phyloP scores from a whole-genome alignment of 2,113 vertebrate species.

The Dromaius novaehollandiae region DNA sequence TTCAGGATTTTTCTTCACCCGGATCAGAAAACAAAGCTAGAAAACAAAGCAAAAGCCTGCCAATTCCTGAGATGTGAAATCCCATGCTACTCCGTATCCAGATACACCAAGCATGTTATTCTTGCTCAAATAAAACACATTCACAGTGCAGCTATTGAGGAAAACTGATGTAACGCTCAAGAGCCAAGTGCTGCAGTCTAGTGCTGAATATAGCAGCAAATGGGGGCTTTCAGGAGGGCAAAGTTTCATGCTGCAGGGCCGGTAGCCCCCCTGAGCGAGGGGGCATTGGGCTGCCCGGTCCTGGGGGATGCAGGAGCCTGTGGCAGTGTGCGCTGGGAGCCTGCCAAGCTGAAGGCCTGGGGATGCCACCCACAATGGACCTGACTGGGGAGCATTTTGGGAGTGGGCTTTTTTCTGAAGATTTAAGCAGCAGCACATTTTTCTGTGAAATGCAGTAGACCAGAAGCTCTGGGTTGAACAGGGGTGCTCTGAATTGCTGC shows the following conservation, averaged over 20 bases:
- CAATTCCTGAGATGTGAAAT: not conserved
- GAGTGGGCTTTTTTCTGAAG: not conserved
- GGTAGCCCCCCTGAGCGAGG: not conserved
- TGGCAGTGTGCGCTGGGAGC: fast-evolving
- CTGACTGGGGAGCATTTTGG: not conserved
- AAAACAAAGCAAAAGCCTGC: not conserved
- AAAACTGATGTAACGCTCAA: not conserved
- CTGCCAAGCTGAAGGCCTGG: not conserved
- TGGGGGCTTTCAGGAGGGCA: too few relatives aligned
- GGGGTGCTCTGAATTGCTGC: not conserved
- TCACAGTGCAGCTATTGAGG: not conserved
- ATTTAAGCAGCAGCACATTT: not conserved
- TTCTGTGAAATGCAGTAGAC: not conserved
- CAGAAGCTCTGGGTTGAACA: not conserved
- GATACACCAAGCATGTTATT: not conserved
- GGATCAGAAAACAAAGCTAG: not conserved
- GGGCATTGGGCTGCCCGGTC: not conserved
- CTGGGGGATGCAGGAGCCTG: not conserved
- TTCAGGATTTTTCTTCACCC: not conserved
- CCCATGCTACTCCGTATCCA: not conserved
- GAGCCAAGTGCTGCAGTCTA: not conserved
- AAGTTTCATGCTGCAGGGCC: not conserved
- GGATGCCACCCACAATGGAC: not conserved
- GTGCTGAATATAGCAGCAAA: too few relatives aligned
- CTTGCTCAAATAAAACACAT: not conserved